Evolutionary conservation across 2,797 vertebrate species (phyloP), one percentile per base, ranked within the genome.

Genomic region (Liasis olivaceus): DNA sequence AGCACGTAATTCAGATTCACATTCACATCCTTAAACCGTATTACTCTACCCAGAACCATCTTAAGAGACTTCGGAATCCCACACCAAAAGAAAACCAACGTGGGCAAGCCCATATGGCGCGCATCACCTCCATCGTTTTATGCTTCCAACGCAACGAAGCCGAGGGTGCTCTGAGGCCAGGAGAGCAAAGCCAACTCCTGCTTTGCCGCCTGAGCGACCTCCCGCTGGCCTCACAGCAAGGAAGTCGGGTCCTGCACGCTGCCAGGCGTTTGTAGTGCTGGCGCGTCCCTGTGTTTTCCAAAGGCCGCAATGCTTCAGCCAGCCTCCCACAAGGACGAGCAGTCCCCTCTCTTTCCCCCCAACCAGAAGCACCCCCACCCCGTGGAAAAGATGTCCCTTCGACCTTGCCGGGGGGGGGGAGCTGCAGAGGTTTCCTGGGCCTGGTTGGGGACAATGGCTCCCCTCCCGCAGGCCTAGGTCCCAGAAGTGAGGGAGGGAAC

Each of bases 311-410:
- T 6, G 7, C 2, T 77, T 77, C 66, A n/a, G 17, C 42, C 69
- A 8, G 17, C 15, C 36, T 77, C 20, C 31, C 17, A 2, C 31
- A 1, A 1, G 0, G 1, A 42, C 7, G 6, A 2, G 13, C 28
- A 20, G 17, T 42, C 51, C 51, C 51, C 47, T 2, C 51, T 6
- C 51, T 54, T 54, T 54, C 51, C 7, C 51, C 51, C 51, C 51
- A 54, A 6, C 5, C 51, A 54, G 51, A 54, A 54, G 15, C 15
- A 15, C 69, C 6, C 14, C 22, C 7, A 47, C 20, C 69, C 7
- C 0, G 51, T 54, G 7, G 69, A 77, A 77, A 77, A 22, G 31
- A 20, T 77, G 17, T 31, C 69, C 20, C 31, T 36, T 36, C 6
- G 36, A 42, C 17, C 31, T 17, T 20, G 31, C 31, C 31, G 3